Conservation (phyloP, 2,113 vertebrate species). For the Noturus placidus region DNA sequence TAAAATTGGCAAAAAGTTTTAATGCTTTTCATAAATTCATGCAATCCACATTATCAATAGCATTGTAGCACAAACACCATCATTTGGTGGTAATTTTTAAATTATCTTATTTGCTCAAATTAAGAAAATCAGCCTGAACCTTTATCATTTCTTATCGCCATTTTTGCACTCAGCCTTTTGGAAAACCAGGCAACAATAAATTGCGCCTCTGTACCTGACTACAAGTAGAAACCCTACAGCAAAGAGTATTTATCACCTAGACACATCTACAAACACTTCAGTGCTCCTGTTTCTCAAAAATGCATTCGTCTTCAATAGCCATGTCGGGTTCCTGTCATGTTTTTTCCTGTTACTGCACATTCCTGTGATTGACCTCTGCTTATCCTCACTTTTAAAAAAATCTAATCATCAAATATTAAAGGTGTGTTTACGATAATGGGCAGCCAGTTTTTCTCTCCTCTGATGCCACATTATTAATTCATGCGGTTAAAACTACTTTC, state of each 20-base stretch:
- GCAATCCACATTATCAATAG: background rate
- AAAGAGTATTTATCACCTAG: background rate
- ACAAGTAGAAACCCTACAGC: background rate
- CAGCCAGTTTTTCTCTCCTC: slow-evolving; percentile 71
- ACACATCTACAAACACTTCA: background rate
- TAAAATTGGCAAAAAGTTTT: background rate
- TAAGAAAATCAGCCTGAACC: background rate
- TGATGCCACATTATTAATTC: slow-evolving; percentile 80
- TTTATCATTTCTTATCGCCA: background rate
- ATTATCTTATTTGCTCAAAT: background rate
- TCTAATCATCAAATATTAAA: slow-evolving; percentile 79
- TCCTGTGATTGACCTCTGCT: slow-evolving; percentile 60
- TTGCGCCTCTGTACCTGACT: background rate
- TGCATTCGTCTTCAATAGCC: background rate
- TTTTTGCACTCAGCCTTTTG: background rate
- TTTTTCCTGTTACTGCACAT: slow-evolving; percentile 43
- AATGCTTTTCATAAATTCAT: background rate
- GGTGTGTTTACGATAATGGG: slow-evolving; percentile 78
- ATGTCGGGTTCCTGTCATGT: slow-evolving; percentile 28
- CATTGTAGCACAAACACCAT: background rate
- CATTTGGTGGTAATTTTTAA: background rate
- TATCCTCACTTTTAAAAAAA: slow-evolving; percentile 70
- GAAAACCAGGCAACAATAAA: background rate
- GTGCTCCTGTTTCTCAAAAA: background rate
- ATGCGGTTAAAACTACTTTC: slow-evolving; percentile 83